Percentiles rank a stretch among this genome's conserved stretches.
These are phyloP conservation scores for Apamea monoglypha DNA, from an alignment of 2,888 invertebrate species.

Conservation along the genomic window DNA sequence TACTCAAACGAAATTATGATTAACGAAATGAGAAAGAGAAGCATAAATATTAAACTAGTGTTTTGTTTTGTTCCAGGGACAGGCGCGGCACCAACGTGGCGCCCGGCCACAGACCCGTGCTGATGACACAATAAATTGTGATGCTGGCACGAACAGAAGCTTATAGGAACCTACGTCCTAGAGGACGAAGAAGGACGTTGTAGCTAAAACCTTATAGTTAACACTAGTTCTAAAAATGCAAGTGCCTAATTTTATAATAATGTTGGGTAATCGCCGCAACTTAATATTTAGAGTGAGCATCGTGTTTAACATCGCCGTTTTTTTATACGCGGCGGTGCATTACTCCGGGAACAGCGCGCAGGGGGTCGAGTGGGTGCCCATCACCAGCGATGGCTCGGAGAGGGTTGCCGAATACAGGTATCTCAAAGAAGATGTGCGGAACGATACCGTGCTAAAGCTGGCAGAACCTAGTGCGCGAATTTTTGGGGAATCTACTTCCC, in stretches of 20 bases:
- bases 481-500: conserved; percentile 83
- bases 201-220: conserved; percentile 69
- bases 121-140: conserved; percentile 89
- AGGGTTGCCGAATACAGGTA: conserved; percentile 78
- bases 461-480: conserved; percentile 71
- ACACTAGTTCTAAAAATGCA: conserved; percentile 80
- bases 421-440: conserved; percentile 67
- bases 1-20: conserved; percentile 29
- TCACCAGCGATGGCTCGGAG: conserved; percentile 82
- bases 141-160: conserved; percentile 88
- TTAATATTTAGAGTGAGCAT: conserved; percentile 94
- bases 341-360: conserved; percentile 80
- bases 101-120: conserved; percentile 81
- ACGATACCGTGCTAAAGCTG: conserved; percentile 78
- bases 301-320: conserved; percentile 93
- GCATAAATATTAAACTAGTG: conserved; percentile 33
- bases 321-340: conserved; percentile 93
- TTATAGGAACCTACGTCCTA: conserved; percentile 89
- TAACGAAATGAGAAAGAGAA: neutral
- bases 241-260: conserved; percentile 85
- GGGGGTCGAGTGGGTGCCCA: conserved; percentile 83
- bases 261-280: conserved; percentile 91
- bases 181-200: conserved; percentile 90
- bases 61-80: conserved; percentile 81
- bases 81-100: conserved; percentile 80